phyloP scores from a whole-genome alignment of 2,113 vertebrate genomes.

The Rhabdornis inornatus region DNA sequence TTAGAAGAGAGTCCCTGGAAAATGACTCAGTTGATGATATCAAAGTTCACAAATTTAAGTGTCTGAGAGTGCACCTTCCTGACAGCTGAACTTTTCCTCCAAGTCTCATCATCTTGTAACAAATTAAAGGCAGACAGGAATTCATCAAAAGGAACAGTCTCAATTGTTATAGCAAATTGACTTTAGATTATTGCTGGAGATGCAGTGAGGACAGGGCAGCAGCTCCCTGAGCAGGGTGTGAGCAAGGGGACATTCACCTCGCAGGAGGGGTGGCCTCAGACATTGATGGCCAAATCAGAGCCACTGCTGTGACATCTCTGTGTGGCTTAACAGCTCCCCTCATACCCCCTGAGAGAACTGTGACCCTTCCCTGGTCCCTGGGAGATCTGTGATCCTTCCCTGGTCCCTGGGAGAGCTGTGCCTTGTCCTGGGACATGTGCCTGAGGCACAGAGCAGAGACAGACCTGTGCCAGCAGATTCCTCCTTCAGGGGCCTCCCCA shows the following conservation, averaged over 20 bases:
- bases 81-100: constrained; percentile 41
- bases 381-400: too few relatives aligned
- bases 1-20: not conserved
- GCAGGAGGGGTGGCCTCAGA: not conserved
- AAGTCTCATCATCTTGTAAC: constrained; percentile 59
- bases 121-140: constrained; percentile 67
- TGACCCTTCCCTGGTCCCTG: not conserved
- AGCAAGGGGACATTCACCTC: not conserved
- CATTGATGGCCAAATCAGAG: not conserved
- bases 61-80: not conserved
- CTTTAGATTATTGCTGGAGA: constrained; percentile 55
- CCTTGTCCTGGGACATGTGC: not conserved
- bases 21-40: not conserved
- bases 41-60: not conserved
- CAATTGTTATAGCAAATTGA: constrained; percentile 68
- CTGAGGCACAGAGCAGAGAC: not conserved
- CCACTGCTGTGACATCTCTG: not conserved
- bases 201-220: constrained; percentile 6
- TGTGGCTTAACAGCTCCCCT: not conserved
- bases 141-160: constrained; percentile 60
- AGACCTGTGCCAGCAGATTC: not conserved
- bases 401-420: too few relatives aligned
- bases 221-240: not conserved
- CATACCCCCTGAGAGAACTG: not conserved
- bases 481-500: not conserved